These are phyloP conservation scores for Athene cunicularia DNA, from an alignment of 2,113 vertebrate genomes.

Conservation along the genomic window DNA sequence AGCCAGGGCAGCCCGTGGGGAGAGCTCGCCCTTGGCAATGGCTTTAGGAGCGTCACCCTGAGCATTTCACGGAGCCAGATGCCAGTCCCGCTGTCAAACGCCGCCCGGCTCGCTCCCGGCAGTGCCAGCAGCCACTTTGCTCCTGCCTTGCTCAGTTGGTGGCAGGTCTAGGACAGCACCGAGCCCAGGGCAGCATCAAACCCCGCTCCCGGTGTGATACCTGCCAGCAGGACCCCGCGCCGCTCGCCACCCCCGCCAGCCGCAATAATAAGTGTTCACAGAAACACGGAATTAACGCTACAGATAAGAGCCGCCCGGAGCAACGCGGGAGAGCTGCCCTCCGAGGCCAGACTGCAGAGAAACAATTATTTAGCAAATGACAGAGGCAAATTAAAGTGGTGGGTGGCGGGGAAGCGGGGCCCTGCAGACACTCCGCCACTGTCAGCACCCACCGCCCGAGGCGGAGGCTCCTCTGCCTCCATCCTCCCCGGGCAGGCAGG, in stretches of 20 bases:
- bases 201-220: accelerated
- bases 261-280: not conserved
- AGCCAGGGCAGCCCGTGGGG: not conserved
- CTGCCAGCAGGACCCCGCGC: accelerated
- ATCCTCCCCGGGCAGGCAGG: not conserved
- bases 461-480: not conserved
- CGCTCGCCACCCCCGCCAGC: accelerated
- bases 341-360: not conserved
- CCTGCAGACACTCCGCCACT: not conserved
- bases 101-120: accelerated
- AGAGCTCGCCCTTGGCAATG: not conserved
- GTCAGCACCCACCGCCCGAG: not conserved
- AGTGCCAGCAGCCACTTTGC: not conserved
- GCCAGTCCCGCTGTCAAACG: not conserved
- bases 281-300: not conserved
- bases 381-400: not conserved
- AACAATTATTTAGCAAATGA: not conserved
- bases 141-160: not conserved
- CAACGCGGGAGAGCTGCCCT: not conserved
- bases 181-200: not conserved
- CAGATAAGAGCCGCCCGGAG: not conserved
- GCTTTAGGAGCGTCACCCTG: not conserved
- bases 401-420: not conserved
- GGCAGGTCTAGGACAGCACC: not conserved
- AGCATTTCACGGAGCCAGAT: accelerated